Evolutionary conservation across 2,888 invertebrate genomes (phyloP).

Genomic region (Phyto melanocephala): DNA sequence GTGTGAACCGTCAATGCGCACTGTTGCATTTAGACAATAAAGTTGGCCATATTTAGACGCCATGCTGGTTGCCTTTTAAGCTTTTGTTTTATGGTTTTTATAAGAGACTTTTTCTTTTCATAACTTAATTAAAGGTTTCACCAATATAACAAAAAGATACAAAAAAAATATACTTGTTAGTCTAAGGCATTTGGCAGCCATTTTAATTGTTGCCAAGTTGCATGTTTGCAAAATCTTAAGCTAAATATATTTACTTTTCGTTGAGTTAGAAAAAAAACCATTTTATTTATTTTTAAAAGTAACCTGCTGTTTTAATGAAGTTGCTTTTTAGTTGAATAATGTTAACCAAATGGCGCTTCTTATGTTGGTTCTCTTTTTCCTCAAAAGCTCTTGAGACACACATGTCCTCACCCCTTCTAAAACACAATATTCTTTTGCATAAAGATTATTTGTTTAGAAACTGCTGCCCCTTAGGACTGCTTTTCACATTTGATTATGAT

Average conservation of each 20-base stretch:
- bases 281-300: constrained; percentile 35
- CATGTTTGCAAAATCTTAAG: background rate
- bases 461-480: background rate
- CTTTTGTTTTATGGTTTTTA: constrained; percentile 20
- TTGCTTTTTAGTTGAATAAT: background rate
- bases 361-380: background rate
- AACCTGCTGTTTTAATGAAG: constrained; percentile 60
- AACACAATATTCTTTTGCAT: background rate
- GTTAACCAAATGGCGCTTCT: constrained; percentile 32
- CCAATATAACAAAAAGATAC: background rate
- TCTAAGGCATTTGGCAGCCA: constrained; percentile 43
- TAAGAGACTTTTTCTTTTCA: background rate
- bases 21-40: constrained; percentile 47
- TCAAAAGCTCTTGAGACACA: constrained; percentile 56
- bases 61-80: constrained; percentile 55
- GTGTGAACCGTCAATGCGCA: constrained; percentile 31
- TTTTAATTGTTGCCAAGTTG: constrained; percentile 48
- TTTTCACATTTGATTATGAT: constrained; percentile 13
- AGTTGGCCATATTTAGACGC: constrained; percentile 67
- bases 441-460: background rate
- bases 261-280: constrained; percentile 1
- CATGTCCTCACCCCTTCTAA: constrained; percentile 46
- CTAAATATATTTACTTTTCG: too few relatives aligned
- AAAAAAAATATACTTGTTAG: background rate
- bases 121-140: constrained; percentile 56